Percentiles rank a stretch among this genome's conserved stretches.
phyloP scores from a whole-genome alignment of 2,797 vertebrate species.

The Fringilla coelebs region DNA sequence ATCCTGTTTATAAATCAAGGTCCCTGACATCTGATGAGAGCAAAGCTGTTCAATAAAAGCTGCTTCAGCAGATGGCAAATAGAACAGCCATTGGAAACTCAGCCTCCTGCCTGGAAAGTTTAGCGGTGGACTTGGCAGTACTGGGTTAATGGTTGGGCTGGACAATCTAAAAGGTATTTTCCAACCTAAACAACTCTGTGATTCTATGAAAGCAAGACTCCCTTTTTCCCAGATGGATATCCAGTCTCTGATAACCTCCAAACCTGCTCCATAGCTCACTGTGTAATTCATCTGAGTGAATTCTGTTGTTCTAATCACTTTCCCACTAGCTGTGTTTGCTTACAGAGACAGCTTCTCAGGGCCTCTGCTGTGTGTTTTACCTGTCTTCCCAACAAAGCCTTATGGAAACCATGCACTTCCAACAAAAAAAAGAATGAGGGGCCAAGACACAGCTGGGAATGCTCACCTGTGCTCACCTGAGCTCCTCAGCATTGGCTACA shows the following conservation, averaged over 20 bases:
- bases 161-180: background rate
- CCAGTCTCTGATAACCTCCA: background rate
- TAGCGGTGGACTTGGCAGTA: background rate
- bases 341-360: background rate
- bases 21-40: background rate
- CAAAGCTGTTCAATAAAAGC: conserved; percentile 35
- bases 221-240: background rate
- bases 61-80: background rate
- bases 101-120: background rate
- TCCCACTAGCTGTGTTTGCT: background rate
- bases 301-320: background rate
- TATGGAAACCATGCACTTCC: background rate
- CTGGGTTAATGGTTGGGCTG: background rate
- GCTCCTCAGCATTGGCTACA: background rate
- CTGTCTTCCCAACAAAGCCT: background rate
- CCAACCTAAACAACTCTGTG: background rate
- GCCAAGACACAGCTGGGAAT: background rate
- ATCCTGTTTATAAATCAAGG: conserved; percentile 32
- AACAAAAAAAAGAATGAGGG: background rate
- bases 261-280: background rate
- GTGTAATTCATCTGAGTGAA: background rate
- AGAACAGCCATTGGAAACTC: background rate
- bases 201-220: background rate
- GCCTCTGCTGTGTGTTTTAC: background rate
- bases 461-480: background rate